Conservation (phyloP, 2,797 vertebrate genomes). For the Hapalemur alaotrensis region DNA sequence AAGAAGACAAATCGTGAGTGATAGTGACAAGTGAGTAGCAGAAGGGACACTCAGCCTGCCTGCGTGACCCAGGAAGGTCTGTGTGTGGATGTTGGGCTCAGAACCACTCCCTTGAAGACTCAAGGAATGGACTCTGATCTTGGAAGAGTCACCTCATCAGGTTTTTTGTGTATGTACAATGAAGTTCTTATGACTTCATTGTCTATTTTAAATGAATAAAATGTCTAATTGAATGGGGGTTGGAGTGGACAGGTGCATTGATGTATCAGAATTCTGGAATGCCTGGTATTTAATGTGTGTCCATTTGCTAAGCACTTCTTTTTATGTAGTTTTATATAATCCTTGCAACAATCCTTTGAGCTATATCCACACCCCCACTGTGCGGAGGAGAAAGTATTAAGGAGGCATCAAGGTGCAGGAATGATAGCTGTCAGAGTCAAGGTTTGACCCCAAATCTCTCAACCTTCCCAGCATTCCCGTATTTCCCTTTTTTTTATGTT, state of each 20-base stretch:
- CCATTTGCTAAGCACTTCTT: background rate
- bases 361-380: background rate
- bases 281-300: background rate
- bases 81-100: background rate
- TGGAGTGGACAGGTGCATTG: background rate
- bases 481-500: background rate
- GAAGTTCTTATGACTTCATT: background rate
- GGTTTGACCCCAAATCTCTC: background rate
- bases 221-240: background rate
- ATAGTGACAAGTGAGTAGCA: slow-evolving; percentile 76
- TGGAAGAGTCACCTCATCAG: background rate
- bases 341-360: background rate
- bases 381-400: background rate
- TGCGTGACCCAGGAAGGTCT: background rate
- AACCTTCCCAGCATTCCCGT: background rate
- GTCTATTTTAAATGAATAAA: background rate
- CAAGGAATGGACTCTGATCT: background rate
- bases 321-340: background rate
- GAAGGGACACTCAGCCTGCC: slow-evolving; percentile 62
- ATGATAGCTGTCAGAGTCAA: background rate
- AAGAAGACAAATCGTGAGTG: slow-evolving; percentile 79
- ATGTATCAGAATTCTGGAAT: background rate
- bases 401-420: background rate
- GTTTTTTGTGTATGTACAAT: background rate
- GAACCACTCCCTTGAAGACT: background rate